Evolutionary conservation across 2,797 vertebrate species (phyloP).

Genomic region (Hoplostethus atlanticus): DNA sequence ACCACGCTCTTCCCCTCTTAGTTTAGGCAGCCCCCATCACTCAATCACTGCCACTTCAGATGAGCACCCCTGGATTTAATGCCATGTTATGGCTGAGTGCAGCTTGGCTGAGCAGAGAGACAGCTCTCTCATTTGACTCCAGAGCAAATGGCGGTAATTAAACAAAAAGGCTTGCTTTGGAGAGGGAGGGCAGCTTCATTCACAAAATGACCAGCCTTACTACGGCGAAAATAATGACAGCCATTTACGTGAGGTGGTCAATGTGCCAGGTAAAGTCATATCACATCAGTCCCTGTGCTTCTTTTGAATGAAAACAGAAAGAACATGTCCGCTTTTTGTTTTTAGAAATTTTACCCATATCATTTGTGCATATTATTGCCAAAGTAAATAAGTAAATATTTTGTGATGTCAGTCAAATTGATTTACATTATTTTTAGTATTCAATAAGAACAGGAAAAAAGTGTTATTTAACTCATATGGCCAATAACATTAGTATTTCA

Average conservation of each 20-base stretch:
- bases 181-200: constrained; percentile 29
- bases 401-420: neutral
- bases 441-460: too few species aligned
- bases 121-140: constrained; percentile 3
- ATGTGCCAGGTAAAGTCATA: constrained; percentile 5
- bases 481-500: too few species aligned
- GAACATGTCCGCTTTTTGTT: neutral
- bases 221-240: neutral
- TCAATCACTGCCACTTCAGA: constrained; percentile 60
- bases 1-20: constrained; percentile 16
- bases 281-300: constrained; percentile 10
- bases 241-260: neutral
- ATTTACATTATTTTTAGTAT: neutral
- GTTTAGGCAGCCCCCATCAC: constrained; percentile 33
- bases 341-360: too few species aligned
- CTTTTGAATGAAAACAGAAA: neutral
- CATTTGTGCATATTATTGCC: too few species aligned
- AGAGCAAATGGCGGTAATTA: constrained; percentile 31
- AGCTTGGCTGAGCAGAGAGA: constrained; percentile 28
- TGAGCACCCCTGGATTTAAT: constrained; percentile 45
- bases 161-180: constrained; percentile 13
- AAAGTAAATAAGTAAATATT: neutral
- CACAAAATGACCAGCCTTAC: constrained; percentile 23
- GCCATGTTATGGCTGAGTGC: constrained; percentile 12
- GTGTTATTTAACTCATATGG: neutral